A percentile compares a stretch with the other conserved stretches of the same genome.
Evolutionary conservation across 2,113 vertebrate genomes (phyloP).

Genomic region (Sturnus vulgaris): DNA sequence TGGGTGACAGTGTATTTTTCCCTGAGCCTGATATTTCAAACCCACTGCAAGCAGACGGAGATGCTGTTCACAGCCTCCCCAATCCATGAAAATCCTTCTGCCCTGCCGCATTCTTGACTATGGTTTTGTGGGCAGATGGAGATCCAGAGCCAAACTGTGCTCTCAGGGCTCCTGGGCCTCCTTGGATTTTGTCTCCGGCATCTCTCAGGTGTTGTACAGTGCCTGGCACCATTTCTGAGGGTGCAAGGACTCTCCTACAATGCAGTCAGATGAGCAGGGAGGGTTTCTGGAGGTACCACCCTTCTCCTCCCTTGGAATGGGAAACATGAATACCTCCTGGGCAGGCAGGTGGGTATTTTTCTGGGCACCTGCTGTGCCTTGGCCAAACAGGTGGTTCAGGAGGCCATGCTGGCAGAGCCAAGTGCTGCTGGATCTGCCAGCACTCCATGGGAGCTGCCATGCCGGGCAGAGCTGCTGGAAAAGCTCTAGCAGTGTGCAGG

Average conservation of each 20-base stretch:
- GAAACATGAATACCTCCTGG: neutral
- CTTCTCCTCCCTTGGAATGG: neutral
- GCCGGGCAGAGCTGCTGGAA: neutral
- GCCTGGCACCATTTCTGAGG: neutral
- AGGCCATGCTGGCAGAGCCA: neutral
- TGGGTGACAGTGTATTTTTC: neutral
- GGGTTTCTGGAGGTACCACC: neutral
- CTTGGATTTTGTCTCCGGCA: rapidly evolving
- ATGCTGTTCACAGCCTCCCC: neutral
- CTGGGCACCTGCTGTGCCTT: neutral
- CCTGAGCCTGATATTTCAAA: neutral
- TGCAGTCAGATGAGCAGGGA: rapidly evolving
- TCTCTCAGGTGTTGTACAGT: neutral
- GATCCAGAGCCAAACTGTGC: neutral
- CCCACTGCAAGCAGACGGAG: neutral
- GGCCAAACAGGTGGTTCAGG: neutral
- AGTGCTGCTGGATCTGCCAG: neutral
- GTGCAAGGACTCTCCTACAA: neutral
- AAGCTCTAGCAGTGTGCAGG: neutral
- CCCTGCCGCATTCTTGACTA: neutral
- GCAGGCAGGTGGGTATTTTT: neutral
- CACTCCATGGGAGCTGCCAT: rapidly evolving
- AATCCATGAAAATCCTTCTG: neutral
- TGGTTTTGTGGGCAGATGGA: neutral
- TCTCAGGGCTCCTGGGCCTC: neutral